Evolutionary conservation across 2,888 invertebrate genomes (phyloP).

Genomic region (Taenaris catops): DNA sequence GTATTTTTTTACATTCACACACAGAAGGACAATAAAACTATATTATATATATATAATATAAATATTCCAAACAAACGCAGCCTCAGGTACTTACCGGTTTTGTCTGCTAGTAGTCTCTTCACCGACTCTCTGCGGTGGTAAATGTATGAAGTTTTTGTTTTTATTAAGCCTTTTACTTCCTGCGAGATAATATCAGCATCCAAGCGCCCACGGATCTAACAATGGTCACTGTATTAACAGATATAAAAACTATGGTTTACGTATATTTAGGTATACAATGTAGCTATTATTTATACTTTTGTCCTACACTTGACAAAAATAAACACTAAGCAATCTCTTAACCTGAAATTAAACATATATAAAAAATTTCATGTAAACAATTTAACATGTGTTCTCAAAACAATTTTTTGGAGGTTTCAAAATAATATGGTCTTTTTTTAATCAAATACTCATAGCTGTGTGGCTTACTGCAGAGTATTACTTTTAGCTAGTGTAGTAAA

Average conservation of each 20-base stretch:
- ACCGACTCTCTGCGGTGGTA: constrained; percentile 15
- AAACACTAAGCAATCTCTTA: too few relatives aligned
- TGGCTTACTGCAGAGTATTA: too few relatives aligned
- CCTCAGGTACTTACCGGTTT: constrained; percentile 30
- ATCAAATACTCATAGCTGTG: too few relatives aligned
- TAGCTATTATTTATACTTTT: too few relatives aligned
- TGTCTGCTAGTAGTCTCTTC: constrained; percentile 28
- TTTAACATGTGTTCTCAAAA: too few relatives aligned
- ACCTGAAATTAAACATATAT: too few relatives aligned
- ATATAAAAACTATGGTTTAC: constrained; percentile 15
- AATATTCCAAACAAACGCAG: constrained; percentile 47
- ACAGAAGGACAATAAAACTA: constrained; percentile 49
- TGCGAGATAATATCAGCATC: constrained; percentile 15
- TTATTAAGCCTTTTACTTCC: constrained; percentile 23
- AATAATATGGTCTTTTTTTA: too few relatives aligned
- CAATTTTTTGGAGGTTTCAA: too few relatives aligned
- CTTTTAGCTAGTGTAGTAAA: too few relatives aligned
- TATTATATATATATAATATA: too few relatives aligned
- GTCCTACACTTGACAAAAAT: too few relatives aligned
- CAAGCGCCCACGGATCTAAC: constrained; percentile 7
- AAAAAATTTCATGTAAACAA: too few relatives aligned
- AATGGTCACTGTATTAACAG: constrained; percentile 13
- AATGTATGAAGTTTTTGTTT: constrained; percentile 20
- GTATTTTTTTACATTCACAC: constrained; percentile 48
- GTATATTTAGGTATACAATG: constrained; percentile 26